Conservation (phyloP, 1,140 invertebrate genomes). For the Calephelis nemesis region DNA sequence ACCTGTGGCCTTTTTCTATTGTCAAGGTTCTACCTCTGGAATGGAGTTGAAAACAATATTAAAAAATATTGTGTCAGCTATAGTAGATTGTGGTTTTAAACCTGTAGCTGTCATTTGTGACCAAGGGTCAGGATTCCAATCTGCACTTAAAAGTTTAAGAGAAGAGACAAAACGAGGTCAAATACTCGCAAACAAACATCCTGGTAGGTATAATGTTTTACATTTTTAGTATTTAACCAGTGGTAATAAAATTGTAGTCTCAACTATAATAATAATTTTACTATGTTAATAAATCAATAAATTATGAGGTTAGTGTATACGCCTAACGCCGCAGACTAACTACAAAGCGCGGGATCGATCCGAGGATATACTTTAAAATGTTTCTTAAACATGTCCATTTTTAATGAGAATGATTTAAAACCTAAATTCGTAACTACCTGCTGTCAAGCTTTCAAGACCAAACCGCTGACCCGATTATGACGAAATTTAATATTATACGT, state of each 20-base stretch:
- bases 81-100: background rate
- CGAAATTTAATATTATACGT: too few relatives aligned
- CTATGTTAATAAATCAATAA: too few relatives aligned
- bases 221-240: background rate
- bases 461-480: too few relatives aligned
- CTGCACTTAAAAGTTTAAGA: conserved; percentile 5
- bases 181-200: conserved; percentile 3
- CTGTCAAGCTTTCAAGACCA: too few relatives aligned
- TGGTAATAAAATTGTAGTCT: background rate
- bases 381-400: too few relatives aligned
- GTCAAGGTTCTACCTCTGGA: too few relatives aligned
- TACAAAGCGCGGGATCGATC: too few relatives aligned
- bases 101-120: conserved; percentile 23
- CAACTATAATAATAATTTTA: background rate
- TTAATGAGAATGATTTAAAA: too few relatives aligned
- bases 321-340: too few relatives aligned
- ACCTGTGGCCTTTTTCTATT: background rate
- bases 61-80: conserved; percentile 22
- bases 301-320: too few relatives aligned
- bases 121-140: conserved; percentile 10
- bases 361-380: too few relatives aligned
- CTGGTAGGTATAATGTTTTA: background rate
- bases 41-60: conserved; percentile 25
- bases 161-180: conserved; percentile 13
- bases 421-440: too few relatives aligned